Percentiles rank a stretch among this genome's conserved stretches.
Conservation (phyloP, 1,140 invertebrate species). For the Druon quercuslanigerum region DNA sequence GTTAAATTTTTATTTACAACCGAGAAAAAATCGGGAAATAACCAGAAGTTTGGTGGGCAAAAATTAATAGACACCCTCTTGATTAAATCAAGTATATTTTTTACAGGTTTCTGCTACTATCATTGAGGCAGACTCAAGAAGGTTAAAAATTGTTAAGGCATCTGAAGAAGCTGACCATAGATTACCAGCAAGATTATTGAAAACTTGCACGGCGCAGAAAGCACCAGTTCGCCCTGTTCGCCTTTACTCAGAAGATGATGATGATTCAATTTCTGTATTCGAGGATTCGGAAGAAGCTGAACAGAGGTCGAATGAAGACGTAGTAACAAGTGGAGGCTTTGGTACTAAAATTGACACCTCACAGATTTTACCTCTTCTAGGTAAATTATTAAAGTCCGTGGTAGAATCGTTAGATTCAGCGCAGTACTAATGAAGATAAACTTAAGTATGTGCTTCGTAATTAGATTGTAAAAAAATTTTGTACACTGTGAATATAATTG, state of each 20-base stretch:
- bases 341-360: slow-evolving; percentile 51
- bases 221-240: slow-evolving; percentile 34
- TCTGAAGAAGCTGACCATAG: slow-evolving; percentile 40
- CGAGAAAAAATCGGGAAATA: too few species aligned
- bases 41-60: too few species aligned
- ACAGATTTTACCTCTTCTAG: slow-evolving; percentile 66
- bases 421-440: slow-evolving; percentile 63
- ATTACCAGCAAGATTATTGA: slow-evolving; percentile 61
- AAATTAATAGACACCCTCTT: too few species aligned
- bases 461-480: slow-evolving; percentile 24
- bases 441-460: not conserved
- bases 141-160: slow-evolving; percentile 54
- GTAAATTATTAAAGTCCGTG: slow-evolving; percentile 69
- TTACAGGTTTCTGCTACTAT: slow-evolving; percentile 51
- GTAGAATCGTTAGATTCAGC: slow-evolving; percentile 70
- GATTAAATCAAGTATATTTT: not conserved
- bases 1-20: too few species aligned
- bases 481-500: slow-evolving; percentile 16
- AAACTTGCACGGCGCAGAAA: slow-evolving; percentile 58
- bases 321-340: slow-evolving; percentile 68
- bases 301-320: slow-evolving; percentile 47
- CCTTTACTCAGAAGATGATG: slow-evolving; percentile 26
- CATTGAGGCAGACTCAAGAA: slow-evolving; percentile 60
- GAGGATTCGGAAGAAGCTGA: slow-evolving; percentile 34
- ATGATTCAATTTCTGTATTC: slow-evolving; percentile 7